Evolutionary conservation across 2,888 invertebrate species (phyloP), one percentile per base, ranked within the genome.

Genomic region (Agriopis marginaria): DNA sequence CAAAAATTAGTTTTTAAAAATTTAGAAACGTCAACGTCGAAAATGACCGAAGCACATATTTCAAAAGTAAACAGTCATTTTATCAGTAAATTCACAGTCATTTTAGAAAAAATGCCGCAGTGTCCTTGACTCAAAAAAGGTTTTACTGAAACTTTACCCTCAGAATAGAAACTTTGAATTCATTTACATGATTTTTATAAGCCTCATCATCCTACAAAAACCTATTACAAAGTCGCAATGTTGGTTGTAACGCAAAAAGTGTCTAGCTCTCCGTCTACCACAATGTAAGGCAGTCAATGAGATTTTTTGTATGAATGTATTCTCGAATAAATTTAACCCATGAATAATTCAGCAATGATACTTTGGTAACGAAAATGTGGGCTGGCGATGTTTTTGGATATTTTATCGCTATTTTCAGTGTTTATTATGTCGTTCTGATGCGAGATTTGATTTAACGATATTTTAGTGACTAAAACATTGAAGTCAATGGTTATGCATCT

Each of bases 221-320:
- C 14, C 10, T 14, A 42, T 39, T 39, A 7, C 39, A 42, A 42
- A n/a, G 11, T 54, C 32, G 39, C 32, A 39, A 42, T 12, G 1
- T 14, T 10, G 9, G 10, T 42, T 56, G 42, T 56, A 11, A 56
- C 42, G 42, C 17, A 56, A 56, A 61, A 32, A 45, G n/a, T 17
- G 44, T 7, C 50, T 47, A 12, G 47, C 74, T 74, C 74, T 42
- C 55, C 10, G 66, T 44, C 70, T 72, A 68, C 42, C 66, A 66
- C 70, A 72, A 68, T 71, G 70, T 71, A 68, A 68, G 53, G 62
- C 66, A 74, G 66, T 72, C 72, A 69, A 72, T 72, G 72, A 72
- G 74, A 75, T 71, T 75, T 74, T 74, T 75, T 75, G 63, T 68
- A 72, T 68, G 71, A 75, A 73, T 73, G 68, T 75, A 73, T 75